A percentile compares a stretch with the other conserved stretches of the same genome.
Conservation (phyloP, 2,797 vertebrate genomes). For the Pelodytes ibericus region DNA sequence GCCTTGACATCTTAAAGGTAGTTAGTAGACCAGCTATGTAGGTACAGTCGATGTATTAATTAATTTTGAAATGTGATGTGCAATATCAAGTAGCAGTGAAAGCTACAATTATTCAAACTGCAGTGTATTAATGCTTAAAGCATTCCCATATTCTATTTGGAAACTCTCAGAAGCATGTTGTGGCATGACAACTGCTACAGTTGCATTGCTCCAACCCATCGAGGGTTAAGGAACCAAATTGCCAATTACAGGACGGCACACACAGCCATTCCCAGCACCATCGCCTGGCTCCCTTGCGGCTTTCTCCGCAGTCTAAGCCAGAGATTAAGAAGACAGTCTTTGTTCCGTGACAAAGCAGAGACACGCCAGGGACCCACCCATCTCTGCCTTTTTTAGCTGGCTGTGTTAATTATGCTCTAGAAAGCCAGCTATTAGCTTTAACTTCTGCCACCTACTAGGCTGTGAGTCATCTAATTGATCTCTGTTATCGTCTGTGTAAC, state of each 20-base stretch:
- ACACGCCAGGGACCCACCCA: slow-evolving; percentile 53
- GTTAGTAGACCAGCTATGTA: too few species aligned
- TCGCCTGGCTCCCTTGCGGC: slow-evolving; percentile 40
- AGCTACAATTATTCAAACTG: too few species aligned
- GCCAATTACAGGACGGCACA: slow-evolving; percentile 11
- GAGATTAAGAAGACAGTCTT: slow-evolving; percentile 55
- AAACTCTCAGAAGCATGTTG: not conserved
- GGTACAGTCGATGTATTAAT: too few species aligned
- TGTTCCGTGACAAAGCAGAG: slow-evolving; percentile 54
- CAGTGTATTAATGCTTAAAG: not conserved
- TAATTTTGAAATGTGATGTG: too few species aligned
- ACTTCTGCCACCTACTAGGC: slow-evolving; percentile 49
- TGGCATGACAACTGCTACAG: not conserved
- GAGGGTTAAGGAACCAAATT: slow-evolving; percentile 20
- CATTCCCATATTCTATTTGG: not conserved
- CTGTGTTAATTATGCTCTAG: slow-evolving; percentile 44
- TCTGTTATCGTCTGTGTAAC: slow-evolving; percentile 31
- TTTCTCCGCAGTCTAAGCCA: slow-evolving; percentile 47
- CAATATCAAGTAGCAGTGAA: too few species aligned
- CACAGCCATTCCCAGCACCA: slow-evolving; percentile 34
- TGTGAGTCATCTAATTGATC: slow-evolving; percentile 52
- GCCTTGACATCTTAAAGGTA: too few species aligned
- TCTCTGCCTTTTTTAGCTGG: slow-evolving; percentile 50
- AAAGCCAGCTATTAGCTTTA: slow-evolving; percentile 52
- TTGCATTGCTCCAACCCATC: not conserved